These are phyloP conservation scores for Maniola jurtina DNA, from an alignment of 1,140 invertebrate genomes.

Conservation along the genomic window DNA sequence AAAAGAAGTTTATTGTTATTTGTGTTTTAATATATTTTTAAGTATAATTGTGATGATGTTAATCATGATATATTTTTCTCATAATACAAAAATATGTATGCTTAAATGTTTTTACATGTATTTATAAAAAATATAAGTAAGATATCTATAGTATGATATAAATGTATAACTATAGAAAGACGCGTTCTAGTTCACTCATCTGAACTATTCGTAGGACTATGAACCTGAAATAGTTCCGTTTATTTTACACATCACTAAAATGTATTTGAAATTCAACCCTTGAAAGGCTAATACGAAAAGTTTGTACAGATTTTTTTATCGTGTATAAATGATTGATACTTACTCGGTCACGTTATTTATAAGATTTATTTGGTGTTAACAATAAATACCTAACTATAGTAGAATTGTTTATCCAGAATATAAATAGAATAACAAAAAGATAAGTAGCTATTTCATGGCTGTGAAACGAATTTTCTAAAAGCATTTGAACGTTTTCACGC, in stretches of 20 bases:
- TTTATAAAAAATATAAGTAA: no score
- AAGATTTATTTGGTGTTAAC: not conserved
- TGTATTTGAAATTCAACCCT: no score
- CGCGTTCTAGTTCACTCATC: not conserved
- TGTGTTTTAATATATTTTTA: constrained; percentile 6
- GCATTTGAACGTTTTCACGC: not conserved
- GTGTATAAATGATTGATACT: no score
- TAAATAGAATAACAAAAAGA: not conserved
- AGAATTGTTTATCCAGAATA: not conserved
- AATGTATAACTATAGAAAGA: no score
- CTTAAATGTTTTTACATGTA: no score
- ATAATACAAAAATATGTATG: not conserved
- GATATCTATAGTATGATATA: no score
- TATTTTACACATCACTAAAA: not conserved
- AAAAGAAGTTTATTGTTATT: constrained; percentile 10
- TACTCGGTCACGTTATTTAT: no score
- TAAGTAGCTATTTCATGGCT: not conserved
- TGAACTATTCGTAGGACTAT: not conserved
- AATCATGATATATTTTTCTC: not conserved
- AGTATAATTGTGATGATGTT: not conserved
- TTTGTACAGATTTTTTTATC: no score
- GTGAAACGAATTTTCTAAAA: constrained; percentile 4
- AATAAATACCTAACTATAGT: not conserved
- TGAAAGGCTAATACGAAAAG: no score
- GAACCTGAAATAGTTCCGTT: not conserved